phyloP scores from a whole-genome alignment of 2,113 vertebrate genomes.

The Abramis brama region DNA sequence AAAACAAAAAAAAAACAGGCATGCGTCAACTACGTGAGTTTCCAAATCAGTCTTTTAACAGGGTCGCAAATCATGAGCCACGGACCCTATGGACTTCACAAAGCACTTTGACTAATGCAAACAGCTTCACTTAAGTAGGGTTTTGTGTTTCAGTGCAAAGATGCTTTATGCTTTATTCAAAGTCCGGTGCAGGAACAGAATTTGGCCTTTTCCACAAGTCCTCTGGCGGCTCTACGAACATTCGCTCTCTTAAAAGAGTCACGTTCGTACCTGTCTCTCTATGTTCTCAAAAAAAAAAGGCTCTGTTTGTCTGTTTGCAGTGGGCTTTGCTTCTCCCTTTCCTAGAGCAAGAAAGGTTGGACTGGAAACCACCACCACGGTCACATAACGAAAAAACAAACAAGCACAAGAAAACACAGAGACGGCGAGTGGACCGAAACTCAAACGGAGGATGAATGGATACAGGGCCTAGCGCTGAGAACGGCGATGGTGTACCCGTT shows the following conservation, averaged over 20 bases:
- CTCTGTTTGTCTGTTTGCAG: constrained; percentile 59
- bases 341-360: constrained; percentile 76
- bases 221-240: constrained; percentile 68
- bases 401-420: constrained; percentile 64
- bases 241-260: constrained; percentile 63
- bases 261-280: constrained; percentile 61
- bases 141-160: constrained; percentile 75
- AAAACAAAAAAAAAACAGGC: constrained; percentile 65
- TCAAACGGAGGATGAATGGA: constrained; percentile 79
- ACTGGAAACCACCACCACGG: constrained; percentile 59
- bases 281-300: constrained; percentile 17
- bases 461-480: constrained; percentile 80
- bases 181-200: constrained; percentile 64
- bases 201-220: constrained; percentile 67
- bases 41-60: constrained; percentile 54
- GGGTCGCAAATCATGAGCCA: constrained; percentile 64
- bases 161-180: constrained; percentile 61
- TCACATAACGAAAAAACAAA: constrained; percentile 69
- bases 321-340: constrained; percentile 80
- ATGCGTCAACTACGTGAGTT: constrained; percentile 65
- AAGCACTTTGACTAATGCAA: constrained; percentile 67
- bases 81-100: constrained; percentile 59
- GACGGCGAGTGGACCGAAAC: constrained; percentile 75
- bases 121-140: constrained; percentile 66
- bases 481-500: constrained; percentile 83